These are phyloP conservation scores for Eilema griseolum DNA, from an alignment of 2,888 invertebrate genomes.

Conservation along the genomic window DNA sequence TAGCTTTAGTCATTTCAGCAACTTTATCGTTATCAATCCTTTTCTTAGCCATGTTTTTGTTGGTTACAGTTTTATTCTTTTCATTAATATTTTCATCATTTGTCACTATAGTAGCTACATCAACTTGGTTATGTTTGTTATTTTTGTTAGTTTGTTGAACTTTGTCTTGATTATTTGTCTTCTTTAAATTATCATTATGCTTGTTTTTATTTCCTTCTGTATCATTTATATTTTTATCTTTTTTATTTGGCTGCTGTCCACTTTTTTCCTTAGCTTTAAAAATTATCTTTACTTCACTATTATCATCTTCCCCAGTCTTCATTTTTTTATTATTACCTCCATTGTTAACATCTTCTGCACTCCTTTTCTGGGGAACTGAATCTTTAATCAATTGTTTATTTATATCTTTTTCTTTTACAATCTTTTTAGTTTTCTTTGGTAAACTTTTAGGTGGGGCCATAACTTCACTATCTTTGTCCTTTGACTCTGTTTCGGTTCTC, in stretches of 20 bases:
- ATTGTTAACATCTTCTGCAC: slow-evolving; percentile 21
- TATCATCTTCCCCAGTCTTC: slow-evolving; percentile 9
- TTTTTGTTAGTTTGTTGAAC: slow-evolving; percentile 13
- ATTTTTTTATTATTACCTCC: slow-evolving; percentile 25
- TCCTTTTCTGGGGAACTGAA: slow-evolving; percentile 31
- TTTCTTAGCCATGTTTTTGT: slow-evolving; percentile 14
- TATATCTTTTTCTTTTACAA: slow-evolving; percentile 53
- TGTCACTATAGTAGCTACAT: slow-evolving; percentile 22
- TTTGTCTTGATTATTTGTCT: slow-evolving; percentile 20
- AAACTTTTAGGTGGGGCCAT: slow-evolving; percentile 77
- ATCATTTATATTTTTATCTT: slow-evolving; percentile 24
- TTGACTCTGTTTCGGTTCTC: slow-evolving; percentile 38
- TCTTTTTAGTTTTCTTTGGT: slow-evolving; percentile 67
- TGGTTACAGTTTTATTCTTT: slow-evolving; percentile 31
- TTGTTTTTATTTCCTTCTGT: slow-evolving; percentile 19
- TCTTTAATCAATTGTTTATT: not conserved
- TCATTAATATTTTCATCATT: slow-evolving; percentile 18
- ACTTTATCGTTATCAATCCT: slow-evolving; percentile 6
- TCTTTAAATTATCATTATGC: slow-evolving; percentile 1
- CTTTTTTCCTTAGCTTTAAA: slow-evolving; percentile 16
- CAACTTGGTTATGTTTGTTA: slow-evolving; percentile 24
- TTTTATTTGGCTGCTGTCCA: slow-evolving; percentile 31
- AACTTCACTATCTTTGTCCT: slow-evolving; percentile 57
- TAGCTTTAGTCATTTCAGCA: slow-evolving; percentile 7
- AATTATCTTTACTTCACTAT: slow-evolving; percentile 22